Conservation (phyloP, 2,888 invertebrate genomes). For the Malacosoma neustria region DNA sequence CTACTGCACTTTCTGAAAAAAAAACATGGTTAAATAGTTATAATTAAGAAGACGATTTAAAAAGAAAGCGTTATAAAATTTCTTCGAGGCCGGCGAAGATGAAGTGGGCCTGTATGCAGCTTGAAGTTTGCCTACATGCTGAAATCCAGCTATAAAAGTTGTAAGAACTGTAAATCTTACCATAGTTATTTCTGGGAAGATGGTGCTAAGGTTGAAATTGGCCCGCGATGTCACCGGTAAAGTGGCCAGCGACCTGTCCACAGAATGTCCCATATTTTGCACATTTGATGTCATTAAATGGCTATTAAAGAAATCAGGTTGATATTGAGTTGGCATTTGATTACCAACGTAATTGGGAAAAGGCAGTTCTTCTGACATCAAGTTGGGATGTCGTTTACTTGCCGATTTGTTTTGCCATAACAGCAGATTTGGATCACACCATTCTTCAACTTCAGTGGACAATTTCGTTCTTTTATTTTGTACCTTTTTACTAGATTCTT, state of each 20-base stretch:
- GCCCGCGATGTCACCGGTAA: constrained; percentile 69
- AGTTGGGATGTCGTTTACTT: constrained; percentile 46
- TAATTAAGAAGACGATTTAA: not conserved
- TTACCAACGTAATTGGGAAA: constrained; percentile 60
- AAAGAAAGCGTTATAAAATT: too few species aligned
- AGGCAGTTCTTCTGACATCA: constrained; percentile 50
- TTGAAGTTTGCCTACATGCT: too few species aligned
- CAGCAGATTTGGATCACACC: constrained; percentile 49
- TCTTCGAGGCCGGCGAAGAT: too few species aligned
- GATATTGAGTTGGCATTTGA: constrained; percentile 58
- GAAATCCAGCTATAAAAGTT: too few species aligned
- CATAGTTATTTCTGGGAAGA: constrained; percentile 88
- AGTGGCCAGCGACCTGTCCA: constrained; percentile 45
- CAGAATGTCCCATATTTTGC: constrained; percentile 46
- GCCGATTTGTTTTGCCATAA: constrained; percentile 57
- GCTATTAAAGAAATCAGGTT: constrained; percentile 58
- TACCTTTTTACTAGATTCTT: constrained; percentile 58
- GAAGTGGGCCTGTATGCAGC: too few species aligned
- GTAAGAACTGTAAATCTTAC: too few species aligned
- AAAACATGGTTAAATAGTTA: not conserved
- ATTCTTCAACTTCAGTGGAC: constrained; percentile 51
- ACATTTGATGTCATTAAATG: constrained; percentile 56
- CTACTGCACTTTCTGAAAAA: constrained; percentile 64
- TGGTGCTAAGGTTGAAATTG: constrained; percentile 88
- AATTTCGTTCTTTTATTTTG: constrained; percentile 55